Evolutionary conservation across 2,888 invertebrate genomes (phyloP), one percentile per base, ranked within the genome.

Genomic region (Melinopterus prodromus): DNA sequence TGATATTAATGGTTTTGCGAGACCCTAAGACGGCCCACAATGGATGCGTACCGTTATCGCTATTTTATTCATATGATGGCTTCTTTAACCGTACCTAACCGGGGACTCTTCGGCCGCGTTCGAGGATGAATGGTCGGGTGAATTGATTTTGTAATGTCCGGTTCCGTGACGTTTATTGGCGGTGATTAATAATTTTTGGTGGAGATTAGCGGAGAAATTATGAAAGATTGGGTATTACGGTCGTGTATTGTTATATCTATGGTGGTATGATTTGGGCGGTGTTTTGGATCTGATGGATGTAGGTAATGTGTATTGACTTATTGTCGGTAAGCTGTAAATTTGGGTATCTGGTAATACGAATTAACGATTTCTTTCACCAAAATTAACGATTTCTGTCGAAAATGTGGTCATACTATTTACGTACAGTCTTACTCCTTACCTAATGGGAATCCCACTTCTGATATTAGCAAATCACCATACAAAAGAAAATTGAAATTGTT

Each of bases 1-100:
- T 89, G 89, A 89, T 89, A 89, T 89, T 89, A 89, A 89, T 89
- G 89, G 87, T 86, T 79, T 81, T 81, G 84, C n/a, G 84, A 85
- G 85, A 85, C 84, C 84, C 87, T 87, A 88, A 88, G 88, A 87
- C 87, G 87, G 86, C 82, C 84, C 83, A 85, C 86, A 85, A 86
- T 86, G 86, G 86, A 86, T 85, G 85, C 84, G 81, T 83, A 84
- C 83, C 87, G 86, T 88, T 88, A 89, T 88, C 87, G 88, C 87
- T 88, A 87, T 89, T 89, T 89, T 89, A 89, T 89, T 89, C 89
- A 89, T 88, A 87, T 86, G 85, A 87, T 86, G 85, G 86, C 85
- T 86, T 86, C 87, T 86, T 86, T 86, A 84, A 78, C 86, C 83
- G 86, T 78, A 14, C 9, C 16, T 74, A 26, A 12, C 16, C 53